phyloP scores from a whole-genome alignment of 2,888 invertebrate species.

The Drosophila colorata region DNA sequence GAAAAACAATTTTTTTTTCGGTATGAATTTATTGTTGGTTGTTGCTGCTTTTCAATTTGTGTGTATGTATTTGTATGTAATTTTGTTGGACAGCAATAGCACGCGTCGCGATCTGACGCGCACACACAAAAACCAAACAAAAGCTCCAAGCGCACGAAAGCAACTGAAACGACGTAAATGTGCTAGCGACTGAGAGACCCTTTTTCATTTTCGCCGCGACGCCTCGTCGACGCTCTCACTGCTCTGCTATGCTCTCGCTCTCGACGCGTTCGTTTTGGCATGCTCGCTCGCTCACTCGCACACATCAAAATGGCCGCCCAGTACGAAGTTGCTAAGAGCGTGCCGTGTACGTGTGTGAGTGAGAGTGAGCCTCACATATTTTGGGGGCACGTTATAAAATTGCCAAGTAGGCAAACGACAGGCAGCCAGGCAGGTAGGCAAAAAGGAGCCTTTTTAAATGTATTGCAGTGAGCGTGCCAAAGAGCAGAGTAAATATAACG shows the following conservation, averaged over 20 bases:
- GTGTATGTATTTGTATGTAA: constrained; percentile 20
- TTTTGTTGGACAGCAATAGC: constrained; percentile 71
- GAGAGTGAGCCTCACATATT: constrained; percentile 58
- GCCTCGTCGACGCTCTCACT: constrained; percentile 47
- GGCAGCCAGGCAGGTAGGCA: constrained; percentile 36
- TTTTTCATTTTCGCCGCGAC: constrained; percentile 59
- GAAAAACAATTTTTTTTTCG: constrained; percentile 60
- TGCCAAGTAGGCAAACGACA: constrained; percentile 65
- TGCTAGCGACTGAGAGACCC: constrained; percentile 69
- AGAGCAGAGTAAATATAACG: constrained; percentile 58
- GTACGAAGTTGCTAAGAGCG: constrained; percentile 66
- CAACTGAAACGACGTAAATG: constrained; percentile 81
- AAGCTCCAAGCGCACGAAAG: constrained; percentile 83
- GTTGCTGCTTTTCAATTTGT: constrained; percentile 33
- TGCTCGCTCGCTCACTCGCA: constrained; percentile 47
- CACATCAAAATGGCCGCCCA: constrained; percentile 65
- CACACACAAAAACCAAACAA: constrained; percentile 82
- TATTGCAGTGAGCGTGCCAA: constrained; percentile 63
- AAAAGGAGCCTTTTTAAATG: constrained; percentile 61
- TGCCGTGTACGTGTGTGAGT: constrained; percentile 17
- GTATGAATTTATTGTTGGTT: constrained; percentile 25
- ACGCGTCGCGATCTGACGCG: constrained; percentile 77
- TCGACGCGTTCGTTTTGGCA: constrained; percentile 52
- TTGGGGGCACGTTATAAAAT: constrained; percentile 74
- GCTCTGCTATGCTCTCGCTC: constrained; percentile 6